A percentile compares a stretch with the other conserved stretches of the same genome.
Conservation (phyloP, 2,888 invertebrate genomes). For the Parascotia fuliginaria region DNA sequence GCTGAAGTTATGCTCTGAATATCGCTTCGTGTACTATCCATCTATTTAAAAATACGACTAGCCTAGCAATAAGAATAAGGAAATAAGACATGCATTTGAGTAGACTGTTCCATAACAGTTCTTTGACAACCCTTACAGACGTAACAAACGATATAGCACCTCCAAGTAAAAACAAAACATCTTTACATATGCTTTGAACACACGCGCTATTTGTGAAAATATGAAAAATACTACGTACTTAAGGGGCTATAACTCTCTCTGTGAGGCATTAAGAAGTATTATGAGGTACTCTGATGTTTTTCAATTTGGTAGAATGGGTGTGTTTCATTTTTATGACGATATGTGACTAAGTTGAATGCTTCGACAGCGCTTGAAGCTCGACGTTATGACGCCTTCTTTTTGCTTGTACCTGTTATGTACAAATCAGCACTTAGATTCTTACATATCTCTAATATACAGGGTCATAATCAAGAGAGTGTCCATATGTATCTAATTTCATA, state of each 20-base stretch:
- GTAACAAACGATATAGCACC: slow-evolving; percentile 25
- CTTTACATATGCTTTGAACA: slow-evolving; percentile 43
- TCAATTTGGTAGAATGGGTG: slow-evolving; percentile 79
- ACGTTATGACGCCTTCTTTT: slow-evolving; percentile 7
- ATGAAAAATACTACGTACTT: slow-evolving; percentile 77
- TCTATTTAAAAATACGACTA: too few species aligned
- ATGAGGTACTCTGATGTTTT: slow-evolving; percentile 79
- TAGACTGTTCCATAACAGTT: not conserved
- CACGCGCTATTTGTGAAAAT: slow-evolving; percentile 74
- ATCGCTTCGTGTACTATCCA: too few species aligned
- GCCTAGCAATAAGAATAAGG: too few species aligned
- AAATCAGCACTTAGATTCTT: slow-evolving; percentile 1
- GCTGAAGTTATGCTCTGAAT: too few species aligned
- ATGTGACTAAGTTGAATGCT: slow-evolving; percentile 48
- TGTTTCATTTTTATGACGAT: slow-evolving; percentile 61
- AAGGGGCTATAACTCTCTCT: slow-evolving; percentile 71
- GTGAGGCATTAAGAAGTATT: slow-evolving; percentile 78
- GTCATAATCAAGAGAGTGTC: too few species aligned
- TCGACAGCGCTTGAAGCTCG: slow-evolving; percentile 30
- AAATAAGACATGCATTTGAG: too few species aligned
- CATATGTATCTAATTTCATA: too few species aligned
- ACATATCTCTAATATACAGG: too few species aligned
- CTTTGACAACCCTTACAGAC: slow-evolving; percentile 34
- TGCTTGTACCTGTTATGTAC: slow-evolving; percentile 10
- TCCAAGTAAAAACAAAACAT: slow-evolving; percentile 22